These are phyloP conservation scores for Papilio polytes DNA, from an alignment of 1,140 invertebrate genomes.

Conservation along the genomic window DNA sequence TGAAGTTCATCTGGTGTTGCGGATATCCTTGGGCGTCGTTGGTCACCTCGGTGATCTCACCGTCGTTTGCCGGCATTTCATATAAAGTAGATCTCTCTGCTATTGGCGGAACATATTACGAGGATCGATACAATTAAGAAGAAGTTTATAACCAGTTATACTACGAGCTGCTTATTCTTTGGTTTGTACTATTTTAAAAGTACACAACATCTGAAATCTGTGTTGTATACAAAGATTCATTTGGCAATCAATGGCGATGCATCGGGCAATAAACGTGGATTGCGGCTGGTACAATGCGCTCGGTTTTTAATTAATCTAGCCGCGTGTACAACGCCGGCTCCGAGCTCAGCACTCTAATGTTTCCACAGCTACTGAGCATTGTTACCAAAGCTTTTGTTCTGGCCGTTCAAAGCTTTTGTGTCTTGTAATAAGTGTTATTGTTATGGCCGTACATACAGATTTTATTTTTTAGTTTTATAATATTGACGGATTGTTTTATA, in stretches of 20 bases:
- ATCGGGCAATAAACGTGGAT: slow-evolving; percentile 17
- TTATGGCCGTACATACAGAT: neutral
- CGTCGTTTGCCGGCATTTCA: too few relatives aligned
- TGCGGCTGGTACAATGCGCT: slow-evolving; percentile 1
- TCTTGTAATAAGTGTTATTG: neutral
- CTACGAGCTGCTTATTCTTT: neutral
- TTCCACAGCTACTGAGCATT: slow-evolving; percentile 11
- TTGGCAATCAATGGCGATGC: slow-evolving; percentile 19
- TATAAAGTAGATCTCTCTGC: too few relatives aligned
- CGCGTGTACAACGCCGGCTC: slow-evolving; percentile 8
- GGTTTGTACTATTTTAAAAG: neutral
- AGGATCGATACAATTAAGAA: too few relatives aligned
- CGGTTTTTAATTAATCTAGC: slow-evolving; percentile 20
- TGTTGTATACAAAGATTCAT: slow-evolving; percentile 13
- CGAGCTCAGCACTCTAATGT: neutral
- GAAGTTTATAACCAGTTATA: neutral
- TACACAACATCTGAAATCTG: neutral
- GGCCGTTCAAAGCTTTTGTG: neutral
- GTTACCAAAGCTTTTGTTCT: slow-evolving; percentile 19
- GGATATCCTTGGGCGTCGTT: too few relatives aligned
- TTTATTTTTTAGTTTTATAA: neutral
- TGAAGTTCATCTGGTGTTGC: too few relatives aligned
- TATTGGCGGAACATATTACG: too few relatives aligned
- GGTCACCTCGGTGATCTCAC: too few relatives aligned
- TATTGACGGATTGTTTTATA: neutral